Evolutionary conservation across 2,113 vertebrate species (phyloP), one percentile per base, ranked within the genome.

Genomic region (Ahaetulla prasina): DNA sequence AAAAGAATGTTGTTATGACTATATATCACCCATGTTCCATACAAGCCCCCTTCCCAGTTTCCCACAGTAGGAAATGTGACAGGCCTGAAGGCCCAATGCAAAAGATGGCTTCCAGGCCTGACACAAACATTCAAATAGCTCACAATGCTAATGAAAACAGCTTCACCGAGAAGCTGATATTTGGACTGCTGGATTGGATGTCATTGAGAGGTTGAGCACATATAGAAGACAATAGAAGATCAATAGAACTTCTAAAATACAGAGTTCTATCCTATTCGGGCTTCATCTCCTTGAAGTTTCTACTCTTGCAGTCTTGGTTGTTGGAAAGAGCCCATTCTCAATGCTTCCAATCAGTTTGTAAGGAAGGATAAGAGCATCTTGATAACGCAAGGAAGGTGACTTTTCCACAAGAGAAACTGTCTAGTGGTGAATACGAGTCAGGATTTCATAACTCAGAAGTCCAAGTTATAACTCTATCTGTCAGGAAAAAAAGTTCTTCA

Each of bases 71-170:
- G 45, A 47, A 47, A 47, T 47, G 45, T 47, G 45, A 6, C 45
- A 47, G 45, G 45, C 45, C 45, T 47, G 45, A 47, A 47, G 45
- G 5, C 4, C 45, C 45, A 47, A 47, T 47, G 45, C 5, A 47
- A 47, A 47, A 47, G 7, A 47, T 47, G 45, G 45, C 6, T 47
- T 47, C 45, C 7, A 47, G 45, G 45, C 45, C 45, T 47, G 45
- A 7, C 45, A 47, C 45, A 47, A 47, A 93, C 85, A 92, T 55
- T 74, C 92, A 96, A 95, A 50, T 11, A 89, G 49, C 55, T 96
- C 86, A 87, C 89, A 93, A 92, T 89, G 22, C 50, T 96, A 96
- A 96, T 9, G 39, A 94, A 88, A 95, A 93, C 47, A 91, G 85
- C 20, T 55, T 94, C 84, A 3, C 20, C 25, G 12, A 60, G 95